Base-by-base conservation (phyloP, 1,140 invertebrate species). In the Wiebesia pumilae region DNA sequence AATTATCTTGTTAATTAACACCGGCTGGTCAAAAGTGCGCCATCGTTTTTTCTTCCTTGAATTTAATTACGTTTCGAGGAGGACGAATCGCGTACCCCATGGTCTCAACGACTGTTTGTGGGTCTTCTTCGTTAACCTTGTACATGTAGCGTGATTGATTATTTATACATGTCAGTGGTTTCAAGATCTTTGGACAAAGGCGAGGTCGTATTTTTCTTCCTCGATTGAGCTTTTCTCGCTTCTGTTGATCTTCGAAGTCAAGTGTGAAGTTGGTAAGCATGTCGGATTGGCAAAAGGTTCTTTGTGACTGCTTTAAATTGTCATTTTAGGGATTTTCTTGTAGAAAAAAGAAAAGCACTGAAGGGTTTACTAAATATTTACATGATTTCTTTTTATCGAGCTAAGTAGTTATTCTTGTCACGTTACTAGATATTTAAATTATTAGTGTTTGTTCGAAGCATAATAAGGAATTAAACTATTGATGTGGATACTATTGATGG, bases 1-100 rank as follows among this genome's bases (percentile, higher is more conserved):
- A 85, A 79, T 79, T 85, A 69, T 80, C 58, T 75, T 40, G 84
- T 87, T 89, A 89, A 90, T 90, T 90, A 90, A 89, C 89, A 86
- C 65, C 69, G 88, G 35, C 54, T 77, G 87, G 85, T 89, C 87
- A 86, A 89, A 90, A 89, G 84, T 87, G 71, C 83, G 71, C 62
- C 47, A 30, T 71, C 24, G 1, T 33, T 58, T 6, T 38, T n/a
- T 19, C 77, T 27, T 43, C 38, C 43, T 62, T 27, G 58, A 14
- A 62, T 62, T 62, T 62, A 62, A 62, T 62, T 62, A 62, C 51
- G 19, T 21, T 54, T 6, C 24, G 21, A 62, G 24, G 21, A 62
- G 6, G 58, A 27, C 24, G 58, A 27, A 47, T 14, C 43, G 43
- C n/a, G n/a, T n/a, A n/a, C n/a, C n/a, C n/a, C n/a, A n/a, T n/a